Base-by-base conservation (phyloP, 1,140 invertebrate genomes). In the Drosophila subpulchrella region DNA sequence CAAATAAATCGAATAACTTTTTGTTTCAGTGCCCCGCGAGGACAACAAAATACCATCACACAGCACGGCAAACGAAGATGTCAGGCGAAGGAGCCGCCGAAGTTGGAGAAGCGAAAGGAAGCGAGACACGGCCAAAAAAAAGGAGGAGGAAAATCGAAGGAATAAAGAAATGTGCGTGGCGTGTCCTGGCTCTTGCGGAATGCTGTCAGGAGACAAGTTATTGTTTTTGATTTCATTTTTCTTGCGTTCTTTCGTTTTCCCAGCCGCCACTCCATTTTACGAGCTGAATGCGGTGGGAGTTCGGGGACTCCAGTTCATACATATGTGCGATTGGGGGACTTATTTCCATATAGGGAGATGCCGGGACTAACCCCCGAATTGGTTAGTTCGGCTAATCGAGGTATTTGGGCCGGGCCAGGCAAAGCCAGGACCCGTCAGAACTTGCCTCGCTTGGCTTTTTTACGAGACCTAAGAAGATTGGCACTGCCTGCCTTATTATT, bases 201-300 rank as follows among this genome's bases (percentile, higher is more conserved):
- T 86, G 83, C 83, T 79, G 83, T 89, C 83, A 88, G 83, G 83
- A 86, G 83, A 86, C 83, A 86, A 88, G 84, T 88, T 88, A 88
- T 88, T 88, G 84, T 88, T 88, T 88, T 88, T 88, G 84, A 88
- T 88, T 88, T 88, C 84, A 88, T 88, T 88, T 88, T 88, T 88
- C 80, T 89, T 88, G 76, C 77, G 58, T 74, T 60, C 54, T 59
- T 73, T 36, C 65, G 46, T 27, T 78, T 71, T 54, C 58, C 70
- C 83, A 67, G 60, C 30, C 60, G 13, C 30, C 27, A 36, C 65
- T 65, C 53, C 75, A 79, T 57, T 78, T 86, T 81, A 76, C 61
- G 55, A 61, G 47, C 57, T 51, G 56, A 44, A 59, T 74, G 72
- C 48, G 57, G 42, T 34, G 7, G 57, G n/a, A 17, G 30, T 12